These are phyloP conservation scores for Heliconius hortense DNA, from an alignment of 2,888 invertebrate genomes.

Conservation along the genomic window DNA sequence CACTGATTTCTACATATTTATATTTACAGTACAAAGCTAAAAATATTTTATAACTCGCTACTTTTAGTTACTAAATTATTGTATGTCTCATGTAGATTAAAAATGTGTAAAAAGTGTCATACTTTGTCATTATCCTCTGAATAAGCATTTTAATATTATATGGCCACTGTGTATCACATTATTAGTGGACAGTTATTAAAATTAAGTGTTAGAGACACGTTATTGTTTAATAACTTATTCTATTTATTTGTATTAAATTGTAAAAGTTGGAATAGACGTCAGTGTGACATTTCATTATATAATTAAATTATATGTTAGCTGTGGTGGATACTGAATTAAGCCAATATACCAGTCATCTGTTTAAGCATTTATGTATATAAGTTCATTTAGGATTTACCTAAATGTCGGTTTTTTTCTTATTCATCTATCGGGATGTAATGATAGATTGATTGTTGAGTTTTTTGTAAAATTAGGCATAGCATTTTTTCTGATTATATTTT, in stretches of 20 bases:
- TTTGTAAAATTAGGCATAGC: background rate
- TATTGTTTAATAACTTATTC: slow-evolving; percentile 10
- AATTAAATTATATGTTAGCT: background rate
- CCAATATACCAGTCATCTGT: background rate
- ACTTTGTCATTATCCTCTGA: slow-evolving; percentile 28
- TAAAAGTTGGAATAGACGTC: slow-evolving; percentile 16
- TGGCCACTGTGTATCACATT: slow-evolving; percentile 74
- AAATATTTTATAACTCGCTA: slow-evolving; percentile 62
- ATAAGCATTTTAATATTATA: slow-evolving; percentile 50
- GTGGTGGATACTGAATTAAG: background rate
- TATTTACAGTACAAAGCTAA: slow-evolving; percentile 78
- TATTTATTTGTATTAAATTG: slow-evolving; percentile 25
- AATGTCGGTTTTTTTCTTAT: background rate
- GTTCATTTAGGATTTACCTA: background rate
- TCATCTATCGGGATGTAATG: background rate
- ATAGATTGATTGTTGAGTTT: background rate
- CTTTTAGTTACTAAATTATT: slow-evolving; percentile 48
- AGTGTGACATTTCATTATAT: background rate
- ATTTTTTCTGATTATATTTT: background rate
- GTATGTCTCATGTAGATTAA: slow-evolving; percentile 36
- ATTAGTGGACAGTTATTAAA: slow-evolving; percentile 50
- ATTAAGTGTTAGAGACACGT: slow-evolving; percentile 30
- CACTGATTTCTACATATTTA: slow-evolving; percentile 59
- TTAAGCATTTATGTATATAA: too few species aligned
- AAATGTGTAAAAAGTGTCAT: slow-evolving; percentile 32